A percentile compares a stretch with the other conserved stretches of the same genome.
Conservation (phyloP, 2,113 vertebrate species). For the Origma solitaria region DNA sequence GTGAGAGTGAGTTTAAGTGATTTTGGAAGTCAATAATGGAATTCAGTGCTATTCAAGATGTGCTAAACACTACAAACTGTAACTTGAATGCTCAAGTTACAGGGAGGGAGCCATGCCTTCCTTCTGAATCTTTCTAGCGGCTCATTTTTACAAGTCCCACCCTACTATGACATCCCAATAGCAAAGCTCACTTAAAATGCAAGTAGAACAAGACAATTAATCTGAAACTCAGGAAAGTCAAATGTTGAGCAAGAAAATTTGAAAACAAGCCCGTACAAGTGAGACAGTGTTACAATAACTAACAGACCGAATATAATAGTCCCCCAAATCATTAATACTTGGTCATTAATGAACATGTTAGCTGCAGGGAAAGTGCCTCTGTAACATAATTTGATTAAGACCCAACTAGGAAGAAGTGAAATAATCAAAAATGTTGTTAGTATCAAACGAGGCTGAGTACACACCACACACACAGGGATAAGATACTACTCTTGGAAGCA, state of each 20-base stretch:
- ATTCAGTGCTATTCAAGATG: neutral
- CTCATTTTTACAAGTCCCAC: neutral
- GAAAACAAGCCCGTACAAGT: neutral
- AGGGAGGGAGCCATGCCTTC: neutral
- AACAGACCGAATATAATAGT: neutral
- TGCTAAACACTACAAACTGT: neutral
- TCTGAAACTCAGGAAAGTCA: neutral
- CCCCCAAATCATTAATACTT: neutral
- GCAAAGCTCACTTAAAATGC: neutral
- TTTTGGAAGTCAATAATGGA: neutral
- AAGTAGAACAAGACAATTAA: neutral
- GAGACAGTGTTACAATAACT: neutral
- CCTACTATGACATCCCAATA: neutral
- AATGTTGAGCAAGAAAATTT: neutral
- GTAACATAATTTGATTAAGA: neutral
- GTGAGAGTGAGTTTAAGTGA: neutral
- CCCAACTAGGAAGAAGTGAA: neutral
- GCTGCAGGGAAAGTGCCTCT: neutral
- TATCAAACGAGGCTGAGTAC: neutral
- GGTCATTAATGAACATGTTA: neutral
- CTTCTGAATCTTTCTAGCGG: accelerated
- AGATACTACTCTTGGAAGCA: neutral
- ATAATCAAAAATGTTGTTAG: neutral
- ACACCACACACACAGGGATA: neutral
- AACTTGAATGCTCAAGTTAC: neutral